Evolutionary conservation across 2,888 invertebrate species (phyloP), one percentile per base, ranked within the genome.

Genomic region (Mystacides longicornis): DNA sequence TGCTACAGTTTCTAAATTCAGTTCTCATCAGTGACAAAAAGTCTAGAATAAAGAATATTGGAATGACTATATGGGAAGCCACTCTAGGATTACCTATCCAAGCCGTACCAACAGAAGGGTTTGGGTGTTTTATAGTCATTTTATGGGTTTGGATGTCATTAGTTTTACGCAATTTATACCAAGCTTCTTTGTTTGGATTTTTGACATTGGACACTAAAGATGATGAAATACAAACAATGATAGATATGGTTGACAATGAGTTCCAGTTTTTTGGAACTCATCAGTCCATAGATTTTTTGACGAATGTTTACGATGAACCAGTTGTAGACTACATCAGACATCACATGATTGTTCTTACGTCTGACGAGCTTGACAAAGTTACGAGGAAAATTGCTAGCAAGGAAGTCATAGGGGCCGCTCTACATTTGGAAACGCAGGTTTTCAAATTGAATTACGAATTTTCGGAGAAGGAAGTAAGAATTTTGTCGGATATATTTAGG

Each of bases 121-220:
- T 60, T 42, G 56, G 45, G 16, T 33, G 56, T 31, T 60, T 46
- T 21, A 50, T 56, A 18, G 45, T 60, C 9, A 50, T 48, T 4
- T 19, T 60, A 11, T 60, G 58, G 60, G 55, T 58, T 16, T 60
- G 58, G 58, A 56, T 27, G 20, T 58, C 58, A 14, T 42, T 58
- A 42, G 33, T 60, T n/a, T 47, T 60, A 14, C 51, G 60, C 22
- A 56, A 31, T 21, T 21, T 47, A 2, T 60, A 58, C 31, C 58
- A 58, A 49, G 55, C 54, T 7, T 52, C 54, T 14, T 37, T 60
- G 21, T 42, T 57, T 1, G 47, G 56, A 2, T 58, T 48, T 48
- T 45, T 60, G n/a, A 56, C 58, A 1, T 45, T 55, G 16, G 47
- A 23, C 50, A 33, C 49, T 18, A 58, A 48, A 21, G 56, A 56